These are phyloP conservation scores for Caradrina clavipalpis DNA, from an alignment of 2,888 invertebrate species.

Conservation along the genomic window DNA sequence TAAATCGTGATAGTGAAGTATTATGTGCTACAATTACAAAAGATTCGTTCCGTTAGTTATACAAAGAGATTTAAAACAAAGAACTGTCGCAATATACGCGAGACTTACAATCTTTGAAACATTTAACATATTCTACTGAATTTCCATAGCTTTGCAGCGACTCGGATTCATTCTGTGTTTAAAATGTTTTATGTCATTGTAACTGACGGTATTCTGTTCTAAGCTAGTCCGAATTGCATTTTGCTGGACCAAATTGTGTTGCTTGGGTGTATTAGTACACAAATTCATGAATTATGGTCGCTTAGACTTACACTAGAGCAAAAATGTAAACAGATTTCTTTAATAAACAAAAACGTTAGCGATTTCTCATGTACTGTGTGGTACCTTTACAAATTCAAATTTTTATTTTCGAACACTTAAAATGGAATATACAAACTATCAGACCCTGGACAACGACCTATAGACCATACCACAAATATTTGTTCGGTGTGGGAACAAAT, in stretches of 20 bases:
- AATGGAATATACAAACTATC: neutral
- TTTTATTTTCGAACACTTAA: neutral
- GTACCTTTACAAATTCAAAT: too few species aligned
- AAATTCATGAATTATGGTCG: too few species aligned
- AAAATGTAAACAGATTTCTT: too few species aligned
- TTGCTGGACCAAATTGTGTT: neutral
- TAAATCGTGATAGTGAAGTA: too few species aligned
- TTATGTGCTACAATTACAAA: too few species aligned
- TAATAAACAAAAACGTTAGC: too few species aligned
- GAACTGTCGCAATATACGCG: too few species aligned
- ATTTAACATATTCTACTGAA: conserved; percentile 39
- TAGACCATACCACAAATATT: neutral
- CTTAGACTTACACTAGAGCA: too few species aligned
- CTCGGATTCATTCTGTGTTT: conserved; percentile 11
- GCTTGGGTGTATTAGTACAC: too few species aligned
- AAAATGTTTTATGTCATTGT: conserved; percentile 5
- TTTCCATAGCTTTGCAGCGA: conserved; percentile 6
- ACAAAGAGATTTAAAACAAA: conserved; percentile 7
- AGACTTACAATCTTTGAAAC: conserved; percentile 14
- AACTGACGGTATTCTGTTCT: neutral
- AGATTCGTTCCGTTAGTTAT: neutral
- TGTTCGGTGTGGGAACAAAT: neutral
- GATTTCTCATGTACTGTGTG: too few species aligned
- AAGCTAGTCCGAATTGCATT: neutral
- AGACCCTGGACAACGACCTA: neutral